These are phyloP conservation scores for Ivindomyrus marchei DNA, from an alignment of 2,113 vertebrate species.

Conservation along the genomic window DNA sequence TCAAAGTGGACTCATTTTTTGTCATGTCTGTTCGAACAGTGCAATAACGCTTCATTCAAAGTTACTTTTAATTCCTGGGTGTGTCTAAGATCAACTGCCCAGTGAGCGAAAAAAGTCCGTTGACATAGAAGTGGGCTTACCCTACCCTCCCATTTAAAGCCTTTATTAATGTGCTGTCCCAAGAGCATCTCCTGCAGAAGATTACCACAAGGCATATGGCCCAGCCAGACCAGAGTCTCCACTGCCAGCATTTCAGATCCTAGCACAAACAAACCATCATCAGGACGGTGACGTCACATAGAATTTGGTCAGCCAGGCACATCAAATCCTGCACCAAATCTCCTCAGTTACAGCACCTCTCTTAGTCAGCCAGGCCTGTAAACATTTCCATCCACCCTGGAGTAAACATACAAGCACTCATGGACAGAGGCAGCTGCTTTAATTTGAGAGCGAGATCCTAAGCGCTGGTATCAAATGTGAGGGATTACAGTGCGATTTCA, in stretches of 20 bases:
- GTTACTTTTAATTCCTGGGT: constrained; percentile 10
- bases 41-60: neutral
- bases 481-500: constrained; percentile 36
- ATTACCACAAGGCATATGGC: constrained; percentile 2
- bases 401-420: constrained; percentile 7
- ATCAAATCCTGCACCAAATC: neutral
- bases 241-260: constrained; percentile 14
- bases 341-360: neutral
- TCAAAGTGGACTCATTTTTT: neutral
- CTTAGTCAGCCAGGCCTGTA: neutral
- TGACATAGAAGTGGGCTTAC: constrained; percentile 16
- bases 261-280: constrained; percentile 1
- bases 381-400: constrained; percentile 19
- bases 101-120: constrained; percentile 35
- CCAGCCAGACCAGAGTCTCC: constrained; percentile 15
- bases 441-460: neutral
- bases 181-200: neutral
- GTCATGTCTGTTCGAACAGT: neutral
- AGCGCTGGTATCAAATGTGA: constrained; percentile 35
- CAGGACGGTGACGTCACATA: constrained; percentile 14
- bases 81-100: constrained; percentile 33
- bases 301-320: constrained; percentile 16
- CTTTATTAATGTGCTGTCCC: constrained; percentile 19
- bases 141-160: neutral
- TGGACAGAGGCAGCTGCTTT: constrained; percentile 36